A percentile compares a stretch with the other conserved stretches of the same genome.
phyloP scores from a whole-genome alignment of 2,888 invertebrate species.

The Teleiodes luculella region DNA sequence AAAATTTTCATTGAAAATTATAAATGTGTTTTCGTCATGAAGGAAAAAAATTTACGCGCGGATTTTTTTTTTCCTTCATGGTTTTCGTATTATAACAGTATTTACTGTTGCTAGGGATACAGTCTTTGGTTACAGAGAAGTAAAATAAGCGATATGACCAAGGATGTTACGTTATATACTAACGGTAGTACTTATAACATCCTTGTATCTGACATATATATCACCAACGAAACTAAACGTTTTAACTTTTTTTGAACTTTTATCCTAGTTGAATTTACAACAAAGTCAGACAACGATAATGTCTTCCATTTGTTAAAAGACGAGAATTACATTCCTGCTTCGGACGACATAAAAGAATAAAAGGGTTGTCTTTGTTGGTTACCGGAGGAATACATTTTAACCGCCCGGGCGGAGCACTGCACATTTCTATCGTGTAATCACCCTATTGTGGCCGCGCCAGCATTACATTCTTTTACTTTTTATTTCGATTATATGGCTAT shows the following conservation, averaged over 20 bases:
- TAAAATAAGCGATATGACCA: no score
- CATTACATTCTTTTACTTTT: constrained; percentile 35
- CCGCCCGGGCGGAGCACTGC: constrained; percentile 42
- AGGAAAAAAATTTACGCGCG: no score
- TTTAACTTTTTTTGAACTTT: constrained; percentile 66
- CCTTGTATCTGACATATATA: no score
- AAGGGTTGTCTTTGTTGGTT: constrained; percentile 63
- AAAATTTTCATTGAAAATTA: no score
- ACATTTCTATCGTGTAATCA: constrained; percentile 50
- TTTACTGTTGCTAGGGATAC: no score
- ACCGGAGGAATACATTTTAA: constrained; percentile 62
- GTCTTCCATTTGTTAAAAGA: constrained; percentile 73
- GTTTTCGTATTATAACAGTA: no score
- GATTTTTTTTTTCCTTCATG: no score
- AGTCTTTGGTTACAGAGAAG: no score
- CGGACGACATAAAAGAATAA: constrained; percentile 67
- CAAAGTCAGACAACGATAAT: constrained; percentile 71
- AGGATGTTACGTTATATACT: no score
- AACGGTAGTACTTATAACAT: no score
- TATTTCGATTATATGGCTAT: constrained; percentile 34
- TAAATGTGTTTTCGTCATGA: no score
- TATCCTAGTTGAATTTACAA: constrained; percentile 70
- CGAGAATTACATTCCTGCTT: constrained; percentile 61
- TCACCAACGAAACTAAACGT: constrained; percentile 57
- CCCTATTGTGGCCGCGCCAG: constrained; percentile 41